Evolutionary conservation across 1,140 invertebrate species (phyloP).

Genomic region (Elymnias hypermnestra): DNA sequence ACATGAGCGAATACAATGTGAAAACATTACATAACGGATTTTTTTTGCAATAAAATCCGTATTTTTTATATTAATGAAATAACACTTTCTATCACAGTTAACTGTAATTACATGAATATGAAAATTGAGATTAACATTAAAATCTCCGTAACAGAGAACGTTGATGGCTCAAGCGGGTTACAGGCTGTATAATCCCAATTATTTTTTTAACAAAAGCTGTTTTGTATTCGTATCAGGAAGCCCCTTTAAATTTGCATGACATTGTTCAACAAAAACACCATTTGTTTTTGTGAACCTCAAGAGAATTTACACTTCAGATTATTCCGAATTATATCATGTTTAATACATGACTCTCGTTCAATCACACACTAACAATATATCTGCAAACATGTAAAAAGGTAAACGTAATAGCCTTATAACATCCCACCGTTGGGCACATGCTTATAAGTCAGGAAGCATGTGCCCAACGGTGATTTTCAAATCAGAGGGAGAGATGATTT

Average conservation of each 20-base stretch:
- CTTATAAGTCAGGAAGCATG: too few species aligned
- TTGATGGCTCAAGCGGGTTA: slow-evolving; percentile 26
- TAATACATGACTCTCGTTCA: too few species aligned
- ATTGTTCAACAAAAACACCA: slow-evolving; percentile 49
- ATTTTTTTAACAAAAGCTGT: slow-evolving; percentile 63
- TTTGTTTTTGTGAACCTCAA: slow-evolving; percentile 48
- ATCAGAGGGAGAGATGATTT: too few species aligned
- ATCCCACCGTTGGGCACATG: too few species aligned
- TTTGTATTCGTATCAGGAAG: slow-evolving; percentile 43
- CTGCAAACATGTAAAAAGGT: too few species aligned
- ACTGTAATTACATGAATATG: slow-evolving; percentile 1
- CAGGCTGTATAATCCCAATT: slow-evolving; percentile 55
- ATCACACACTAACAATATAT: too few species aligned
- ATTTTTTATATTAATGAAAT: slow-evolving; percentile 3
- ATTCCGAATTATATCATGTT: background rate
- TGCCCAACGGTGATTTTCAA: too few species aligned
- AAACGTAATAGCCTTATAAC: too few species aligned
- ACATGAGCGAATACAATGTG: too few species aligned
- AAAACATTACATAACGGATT: too few species aligned
- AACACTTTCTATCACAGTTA: background rate
- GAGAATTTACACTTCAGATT: slow-evolving; percentile 28
- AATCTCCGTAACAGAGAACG: slow-evolving; percentile 22
- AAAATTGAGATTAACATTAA: slow-evolving; percentile 13
- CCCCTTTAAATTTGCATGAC: slow-evolving; percentile 62
- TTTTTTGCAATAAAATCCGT: too few species aligned